Conservation (phyloP, 2,888 invertebrate genomes). For the Thereva unica region DNA sequence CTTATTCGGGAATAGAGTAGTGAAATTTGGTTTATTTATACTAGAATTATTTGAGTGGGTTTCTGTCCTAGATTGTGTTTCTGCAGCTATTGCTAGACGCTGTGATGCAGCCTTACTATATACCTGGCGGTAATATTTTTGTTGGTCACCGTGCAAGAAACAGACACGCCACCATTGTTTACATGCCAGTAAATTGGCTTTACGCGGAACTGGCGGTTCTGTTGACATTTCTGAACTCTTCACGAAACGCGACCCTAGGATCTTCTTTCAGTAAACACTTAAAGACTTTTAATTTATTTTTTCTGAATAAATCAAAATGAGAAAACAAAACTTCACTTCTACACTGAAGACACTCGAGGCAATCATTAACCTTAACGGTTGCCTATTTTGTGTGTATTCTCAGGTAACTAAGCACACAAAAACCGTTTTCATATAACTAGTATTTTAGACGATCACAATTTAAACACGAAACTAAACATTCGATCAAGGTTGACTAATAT, state of each 20-base stretch:
- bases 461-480: no score
- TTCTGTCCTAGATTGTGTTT: conserved; percentile 40
- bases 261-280: conserved; percentile 8
- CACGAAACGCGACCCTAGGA: background rate
- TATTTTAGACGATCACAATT: no score
- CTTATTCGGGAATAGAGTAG: background rate
- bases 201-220: conserved; percentile 26
- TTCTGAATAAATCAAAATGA: no score
- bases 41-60: background rate
- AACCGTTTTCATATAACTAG: no score
- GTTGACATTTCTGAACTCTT: conserved; percentile 23
- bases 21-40: background rate
- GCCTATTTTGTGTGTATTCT: no score
- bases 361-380: no score
- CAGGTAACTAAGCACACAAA: no score
- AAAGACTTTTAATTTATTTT: no score
- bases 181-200: conserved; percentile 59
- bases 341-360: no score
- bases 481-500: no score
- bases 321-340: no score
- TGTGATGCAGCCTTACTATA: conserved; percentile 61
- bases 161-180: conserved; percentile 87
- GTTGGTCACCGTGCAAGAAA: conserved; percentile 79
- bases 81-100: conserved; percentile 54
- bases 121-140: conserved; percentile 76